Percentiles rank a stretch among this genome's conserved stretches.
These are phyloP conservation scores for Amphibalanus amphitrite DNA, from an alignment of 1,140 invertebrate genomes.

Conservation along the genomic window DNA sequence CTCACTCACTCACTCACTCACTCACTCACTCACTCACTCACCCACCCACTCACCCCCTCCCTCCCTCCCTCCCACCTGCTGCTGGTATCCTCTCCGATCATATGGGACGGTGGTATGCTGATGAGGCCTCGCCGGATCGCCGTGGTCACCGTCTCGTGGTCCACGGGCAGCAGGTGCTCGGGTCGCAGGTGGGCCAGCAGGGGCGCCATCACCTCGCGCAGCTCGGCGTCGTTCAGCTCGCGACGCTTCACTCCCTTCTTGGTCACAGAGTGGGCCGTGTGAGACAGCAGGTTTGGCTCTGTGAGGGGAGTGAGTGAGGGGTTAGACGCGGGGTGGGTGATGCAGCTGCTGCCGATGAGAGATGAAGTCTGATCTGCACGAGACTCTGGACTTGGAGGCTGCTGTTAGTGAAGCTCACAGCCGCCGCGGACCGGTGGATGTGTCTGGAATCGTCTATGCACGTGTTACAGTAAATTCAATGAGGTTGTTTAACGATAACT, in stretches of 20 bases:
- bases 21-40: background rate
- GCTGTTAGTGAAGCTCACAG: too few relatives aligned
- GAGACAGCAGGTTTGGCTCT: constrained; percentile 79
- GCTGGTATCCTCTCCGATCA: constrained; percentile 45
- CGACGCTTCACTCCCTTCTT: constrained; percentile 36
- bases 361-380: background rate
- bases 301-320: constrained; percentile 15
- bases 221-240: constrained; percentile 60
- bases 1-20: background rate
- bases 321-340: background rate
- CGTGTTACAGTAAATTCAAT: too few relatives aligned
- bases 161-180: constrained; percentile 73
- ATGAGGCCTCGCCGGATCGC: constrained; percentile 64
- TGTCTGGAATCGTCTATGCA: too few relatives aligned
- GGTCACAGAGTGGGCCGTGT: constrained; percentile 75
- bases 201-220: constrained; percentile 68
- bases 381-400: too few relatives aligned
- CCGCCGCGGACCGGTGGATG: too few relatives aligned
- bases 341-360: background rate
- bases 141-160: constrained; percentile 52
- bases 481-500: too few relatives aligned
- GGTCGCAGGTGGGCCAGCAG: constrained; percentile 62
- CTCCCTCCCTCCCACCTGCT: constrained; percentile 25
- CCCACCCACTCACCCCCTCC: background rate
- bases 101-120: constrained; percentile 65